A percentile compares a stretch with the other conserved stretches of the same genome.
Conservation (phyloP, 1,140 invertebrate genomes). For the Heliconius hermathena region DNA sequence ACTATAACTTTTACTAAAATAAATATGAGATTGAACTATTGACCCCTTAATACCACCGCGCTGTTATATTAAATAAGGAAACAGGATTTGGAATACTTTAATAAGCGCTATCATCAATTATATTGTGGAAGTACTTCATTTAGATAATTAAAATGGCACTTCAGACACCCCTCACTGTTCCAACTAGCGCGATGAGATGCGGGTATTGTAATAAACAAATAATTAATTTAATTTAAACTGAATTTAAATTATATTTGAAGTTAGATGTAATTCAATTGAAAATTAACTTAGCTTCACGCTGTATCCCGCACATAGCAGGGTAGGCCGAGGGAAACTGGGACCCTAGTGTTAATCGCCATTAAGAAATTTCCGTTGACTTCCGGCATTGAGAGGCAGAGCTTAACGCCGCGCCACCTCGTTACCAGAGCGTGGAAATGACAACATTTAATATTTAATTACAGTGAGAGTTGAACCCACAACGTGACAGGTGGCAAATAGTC, state of each 20-base stretch:
- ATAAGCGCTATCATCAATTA: slow-evolving; percentile 33
- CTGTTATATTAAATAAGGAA: not conserved
- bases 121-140: slow-evolving; percentile 39
- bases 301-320: no score
- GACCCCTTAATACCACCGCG: not conserved
- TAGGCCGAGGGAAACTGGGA: no score
- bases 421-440: no score
- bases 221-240: slow-evolving; percentile 3
- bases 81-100: slow-evolving; percentile 17
- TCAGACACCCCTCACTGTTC: slow-evolving; percentile 19
- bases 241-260: slow-evolving; percentile 1
- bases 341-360: no score
- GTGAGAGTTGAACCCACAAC: no score
- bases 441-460: no score
- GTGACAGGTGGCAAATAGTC: no score
- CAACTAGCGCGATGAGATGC: slow-evolving; percentile 31
- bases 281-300: not conserved
- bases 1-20: not conserved
- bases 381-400: no score
- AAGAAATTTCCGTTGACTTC: no score
- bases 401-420: no score
- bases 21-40: not conserved
- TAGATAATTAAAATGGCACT: slow-evolving; percentile 37
- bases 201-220: slow-evolving; percentile 31
- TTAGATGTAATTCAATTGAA: not conserved